Evolutionary conservation across 2,888 invertebrate species (phyloP).

Genomic region (Siphonodentalium dalli): DNA sequence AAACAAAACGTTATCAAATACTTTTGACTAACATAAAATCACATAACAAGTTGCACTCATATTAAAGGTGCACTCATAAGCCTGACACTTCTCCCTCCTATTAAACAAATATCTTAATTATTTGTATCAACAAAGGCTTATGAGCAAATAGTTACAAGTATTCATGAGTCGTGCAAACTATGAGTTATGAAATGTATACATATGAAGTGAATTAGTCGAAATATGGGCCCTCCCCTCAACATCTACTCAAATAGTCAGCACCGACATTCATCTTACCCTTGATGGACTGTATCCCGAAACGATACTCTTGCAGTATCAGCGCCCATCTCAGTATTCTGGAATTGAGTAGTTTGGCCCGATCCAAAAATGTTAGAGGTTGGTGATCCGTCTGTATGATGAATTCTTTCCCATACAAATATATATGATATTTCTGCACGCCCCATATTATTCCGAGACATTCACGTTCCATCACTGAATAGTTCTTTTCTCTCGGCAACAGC

Average conservation of each 20-base stretch:
- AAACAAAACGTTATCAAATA: too few relatives aligned
- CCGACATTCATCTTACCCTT: conserved; percentile 23
- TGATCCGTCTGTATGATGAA: conserved; percentile 35
- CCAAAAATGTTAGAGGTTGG: conserved; percentile 23
- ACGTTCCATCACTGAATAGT: conserved; percentile 19
- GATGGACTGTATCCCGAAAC: conserved; percentile 15
- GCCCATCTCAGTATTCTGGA: conserved; percentile 32
- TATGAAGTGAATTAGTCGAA: too few relatives aligned
- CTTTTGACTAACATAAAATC: too few relatives aligned
- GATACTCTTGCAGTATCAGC: conserved; percentile 19
- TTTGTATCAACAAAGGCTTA: too few relatives aligned
- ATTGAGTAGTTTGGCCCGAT: conserved; percentile 24
- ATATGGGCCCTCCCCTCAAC: neutral
- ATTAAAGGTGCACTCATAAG: too few relatives aligned
- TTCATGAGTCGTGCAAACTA: too few relatives aligned
- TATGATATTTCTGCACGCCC: conserved; percentile 26
- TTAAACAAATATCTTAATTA: too few relatives aligned
- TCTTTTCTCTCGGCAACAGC: conserved; percentile 1
- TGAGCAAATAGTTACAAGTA: too few relatives aligned
- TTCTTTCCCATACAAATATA: conserved; percentile 26
- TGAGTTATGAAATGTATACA: too few relatives aligned
- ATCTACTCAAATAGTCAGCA: conserved; percentile 13
- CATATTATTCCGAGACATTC: conserved; percentile 33
- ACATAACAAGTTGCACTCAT: too few relatives aligned
- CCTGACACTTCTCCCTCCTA: too few relatives aligned